Evolutionary conservation across 2,888 invertebrate species (phyloP), one percentile per base, ranked within the genome.

Genomic region (Drosophila suboccidentalis): DNA sequence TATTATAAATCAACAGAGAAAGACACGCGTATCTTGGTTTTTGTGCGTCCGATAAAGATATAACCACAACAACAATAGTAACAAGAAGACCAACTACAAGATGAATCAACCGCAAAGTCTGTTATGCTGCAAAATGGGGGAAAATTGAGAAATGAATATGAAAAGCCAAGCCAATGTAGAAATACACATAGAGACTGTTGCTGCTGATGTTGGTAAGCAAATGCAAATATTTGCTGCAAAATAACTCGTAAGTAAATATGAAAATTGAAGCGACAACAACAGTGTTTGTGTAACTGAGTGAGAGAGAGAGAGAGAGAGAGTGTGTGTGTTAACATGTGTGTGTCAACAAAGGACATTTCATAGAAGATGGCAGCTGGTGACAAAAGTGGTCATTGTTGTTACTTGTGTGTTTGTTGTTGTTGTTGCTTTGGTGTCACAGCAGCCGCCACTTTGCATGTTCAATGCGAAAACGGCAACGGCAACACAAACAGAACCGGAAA

Each of bases 211-310:
- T 44, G 54, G 58, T 66, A 72, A 71, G 61, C 67, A 75, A 57
- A 66, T 66, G 80, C 64, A 83, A 82, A 82, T 83, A 87, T 82
- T 83, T 82, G 70, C 75, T 53, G 53, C 62, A 61, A 77, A 80
- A 87, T 83, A 83, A 80, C 82, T 74, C 65, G 63, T 70, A 75
- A 83, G 81, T 71, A 80, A 80, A 83, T 80, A 83, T 77, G 63
- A 78, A 70, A 80, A 69, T 72, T 77, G 75, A 77, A 81, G 43
- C 38, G 66, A 51, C 46, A 63, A 47, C 59, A 63, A 29, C 19
- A 53, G 22, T 29, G 29, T 29, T 29, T 29, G 8, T 29, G 29
- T 29, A 44, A 15, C 38, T 38, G 47, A 46, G 32, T n/a, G 26
- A 44, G 32, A 17, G 4, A 44, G 47, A 46, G 32, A n/a, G 26